Evolutionary conservation across 2,888 invertebrate species (phyloP).

Genomic region (Resseliella maxima): DNA sequence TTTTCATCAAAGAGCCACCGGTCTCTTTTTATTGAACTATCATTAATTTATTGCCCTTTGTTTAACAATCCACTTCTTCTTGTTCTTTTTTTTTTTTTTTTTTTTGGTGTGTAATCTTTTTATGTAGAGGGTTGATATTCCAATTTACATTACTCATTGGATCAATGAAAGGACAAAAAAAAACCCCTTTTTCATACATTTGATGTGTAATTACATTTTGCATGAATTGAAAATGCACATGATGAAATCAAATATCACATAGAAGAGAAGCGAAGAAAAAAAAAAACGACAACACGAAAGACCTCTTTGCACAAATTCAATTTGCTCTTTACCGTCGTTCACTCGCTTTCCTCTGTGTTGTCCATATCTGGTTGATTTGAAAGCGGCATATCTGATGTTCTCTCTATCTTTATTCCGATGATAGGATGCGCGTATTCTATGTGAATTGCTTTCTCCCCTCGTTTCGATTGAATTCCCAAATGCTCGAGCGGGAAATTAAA

Average conservation of each 20-base stretch:
- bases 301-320: conserved; percentile 48
- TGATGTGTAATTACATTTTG: conserved; percentile 53
- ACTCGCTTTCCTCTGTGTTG: too few species aligned
- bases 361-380: not conserved
- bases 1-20: not conserved
- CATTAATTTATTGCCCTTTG: conserved; percentile 9
- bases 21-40: not conserved
- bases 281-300: too few species aligned
- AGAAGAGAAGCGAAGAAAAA: not conserved
- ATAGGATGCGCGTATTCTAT: not conserved
- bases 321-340: conserved; percentile 38
- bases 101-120: not conserved
- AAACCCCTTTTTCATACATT: conserved; percentile 50
- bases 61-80: not conserved
- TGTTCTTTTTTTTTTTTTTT: not conserved
- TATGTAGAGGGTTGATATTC: not conserved
- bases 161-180: too few species aligned
- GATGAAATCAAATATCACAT: conserved; percentile 28
- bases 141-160: not conserved
- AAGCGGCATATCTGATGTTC: not conserved
- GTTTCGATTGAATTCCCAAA: not conserved
- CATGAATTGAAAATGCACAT: conserved; percentile 34
- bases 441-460: not conserved
- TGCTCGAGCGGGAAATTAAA: conserved; percentile 19
- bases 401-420: not conserved